Base-by-base conservation (phyloP, 2,797 vertebrate genomes). In the Bufotes viridis region DNA sequence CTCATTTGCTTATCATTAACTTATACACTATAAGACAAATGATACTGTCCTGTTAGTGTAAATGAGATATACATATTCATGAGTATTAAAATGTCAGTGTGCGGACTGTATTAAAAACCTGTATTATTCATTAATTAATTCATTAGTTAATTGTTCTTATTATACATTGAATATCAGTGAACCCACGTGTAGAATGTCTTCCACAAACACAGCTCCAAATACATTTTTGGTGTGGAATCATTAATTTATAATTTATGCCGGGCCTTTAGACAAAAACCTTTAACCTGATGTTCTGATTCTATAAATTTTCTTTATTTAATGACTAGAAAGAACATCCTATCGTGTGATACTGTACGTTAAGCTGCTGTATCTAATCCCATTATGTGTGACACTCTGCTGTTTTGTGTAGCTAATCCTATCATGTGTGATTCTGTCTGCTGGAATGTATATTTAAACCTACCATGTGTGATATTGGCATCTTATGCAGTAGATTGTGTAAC, bases 21-120 rank as follows among this genome's bases (percentile, higher is more conserved):
- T 72, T 67, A 83, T 55, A 34, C 58, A 75, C 61, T 82, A 60
- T 75, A 82, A 76, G 81, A 82, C 13, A 87, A 74, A 65, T 82
- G n/a, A 75, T 58, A 75, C 60, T 80, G 49, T 57, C 61, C 60
- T 29, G n/a, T 53, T 81, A 58, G 5, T 69, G 55, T 80, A 84
- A 88, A 84, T 83, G 13, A 74, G 69, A 74, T 42, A 72, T 88
- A 88, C 78, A 79, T 88, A 88, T 84, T 88, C 84, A 84, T 88
- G 81, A 88, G 65, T 26, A 84, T 63, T 57, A 82, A 84, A 88
- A 88, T 88, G 82, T 80, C 82, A 84, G 60, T 51, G n/a, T 29
- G 14, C 51, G 18, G 61, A 58, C 60, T 55, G 34, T 85, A 29
- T 80, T 80, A 88, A 76, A 70, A 84, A 53, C 24, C 13, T 34